Base-by-base conservation (phyloP, 2,113 vertebrate species). In the Dolichallabes microphthalmus region DNA sequence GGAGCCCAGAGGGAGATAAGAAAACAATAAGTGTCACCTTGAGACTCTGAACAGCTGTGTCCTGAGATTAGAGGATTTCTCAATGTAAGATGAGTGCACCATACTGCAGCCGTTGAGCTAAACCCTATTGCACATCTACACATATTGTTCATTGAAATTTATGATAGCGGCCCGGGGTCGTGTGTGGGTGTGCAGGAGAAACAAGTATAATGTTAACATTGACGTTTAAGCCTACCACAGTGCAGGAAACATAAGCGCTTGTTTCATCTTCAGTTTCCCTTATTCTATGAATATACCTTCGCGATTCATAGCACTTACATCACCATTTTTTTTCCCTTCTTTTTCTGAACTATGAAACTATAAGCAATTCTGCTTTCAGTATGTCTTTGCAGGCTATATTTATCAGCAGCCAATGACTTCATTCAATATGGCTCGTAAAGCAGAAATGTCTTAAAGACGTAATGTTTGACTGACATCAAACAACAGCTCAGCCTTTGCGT, bases 261-360 rank as follows among this genome's bases (percentile, higher is more conserved):
- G 68, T 66, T 79, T 60, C 75, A 82, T 73, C 78, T 80, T 50
- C 32, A 61, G 30, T 78, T 75, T 86, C 57, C 77, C 20, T 39
- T 69, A 58, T 82, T 88, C 87, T 57, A 50, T 73, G 75, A 66
- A 77, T 85, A 79, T 32, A 22, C 5, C 3, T 71, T 86, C 69
- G 25, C 22, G 27, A 17, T 66, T 74, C 10, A 20, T 32, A 57
- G 57, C 30, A 30, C 27, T 74, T 55, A 78, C 76, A 84, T 84
- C 77, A 86, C 68, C 11, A 55, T 39, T 15, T 60, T 30, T 81
- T 63, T 35, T 20, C 27, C 57, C 45, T 76, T 69, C 25, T 35
- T 55, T 80, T 81, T 75, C 78, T 7, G 22, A 55, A 66, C 82
- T 39, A 76, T 35, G 79, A 22, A 14, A 82, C 17, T 45, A 6